Evolutionary conservation across 2,888 invertebrate species (phyloP).

Genomic region (Acleris emargana): DNA sequence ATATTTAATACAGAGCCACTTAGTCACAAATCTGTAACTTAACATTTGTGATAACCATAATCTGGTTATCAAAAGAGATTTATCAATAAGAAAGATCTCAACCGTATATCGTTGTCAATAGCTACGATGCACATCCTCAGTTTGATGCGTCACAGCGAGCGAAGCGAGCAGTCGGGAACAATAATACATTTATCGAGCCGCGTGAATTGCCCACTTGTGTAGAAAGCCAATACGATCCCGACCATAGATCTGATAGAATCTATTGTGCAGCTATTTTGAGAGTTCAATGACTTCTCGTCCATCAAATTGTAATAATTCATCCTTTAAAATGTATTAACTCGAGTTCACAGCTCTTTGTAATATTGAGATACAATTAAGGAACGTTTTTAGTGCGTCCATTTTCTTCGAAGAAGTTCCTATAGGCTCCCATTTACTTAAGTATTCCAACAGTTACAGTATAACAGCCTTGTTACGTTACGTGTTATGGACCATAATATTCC

Average conservation of each 20-base stretch:
- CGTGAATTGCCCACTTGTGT: constrained; percentile 60
- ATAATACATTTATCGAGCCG: constrained; percentile 46
- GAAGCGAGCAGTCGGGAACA: constrained; percentile 41
- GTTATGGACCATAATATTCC: too few relatives aligned
- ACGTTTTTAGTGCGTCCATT: too few relatives aligned
- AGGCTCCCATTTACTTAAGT: too few relatives aligned
- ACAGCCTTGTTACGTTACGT: too few relatives aligned
- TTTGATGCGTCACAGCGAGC: constrained; percentile 44
- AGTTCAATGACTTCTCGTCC: constrained; percentile 62
- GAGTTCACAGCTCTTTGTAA: constrained; percentile 16
- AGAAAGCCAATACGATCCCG: constrained; percentile 47
- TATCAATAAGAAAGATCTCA: too few relatives aligned
- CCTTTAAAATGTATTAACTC: constrained; percentile 27
- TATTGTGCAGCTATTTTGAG: constrained; percentile 62
- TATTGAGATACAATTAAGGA: background rate
- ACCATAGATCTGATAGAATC: constrained; percentile 62
- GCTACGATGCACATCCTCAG: constrained; percentile 25
- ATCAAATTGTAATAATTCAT: constrained; percentile 51
- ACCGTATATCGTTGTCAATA: constrained; percentile 9
- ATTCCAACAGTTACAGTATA: too few relatives aligned
- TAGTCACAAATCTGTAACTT: too few relatives aligned
- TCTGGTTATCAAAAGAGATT: too few relatives aligned
- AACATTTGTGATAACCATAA: too few relatives aligned
- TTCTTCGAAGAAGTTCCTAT: too few relatives aligned
- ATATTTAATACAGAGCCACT: too few relatives aligned